Conservation (phyloP, 2,797 vertebrate species). For the Sebastes aleutianus region DNA sequence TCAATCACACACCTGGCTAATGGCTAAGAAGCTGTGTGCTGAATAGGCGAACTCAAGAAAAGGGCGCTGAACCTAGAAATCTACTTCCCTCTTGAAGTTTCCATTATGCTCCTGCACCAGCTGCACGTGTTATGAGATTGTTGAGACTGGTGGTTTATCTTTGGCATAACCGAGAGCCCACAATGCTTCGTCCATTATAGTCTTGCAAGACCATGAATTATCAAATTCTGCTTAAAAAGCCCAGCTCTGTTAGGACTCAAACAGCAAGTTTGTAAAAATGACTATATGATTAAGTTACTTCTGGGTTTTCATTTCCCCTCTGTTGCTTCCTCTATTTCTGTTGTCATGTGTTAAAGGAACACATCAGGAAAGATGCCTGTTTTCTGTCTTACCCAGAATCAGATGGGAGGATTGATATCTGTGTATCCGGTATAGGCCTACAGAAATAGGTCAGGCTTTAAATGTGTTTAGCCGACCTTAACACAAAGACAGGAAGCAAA, state of each 20-base stretch:
- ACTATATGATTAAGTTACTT: not conserved
- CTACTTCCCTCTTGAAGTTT: not conserved
- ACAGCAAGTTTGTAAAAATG: not conserved
- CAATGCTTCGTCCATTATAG: not conserved
- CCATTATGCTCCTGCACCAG: not conserved
- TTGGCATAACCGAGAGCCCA: not conserved
- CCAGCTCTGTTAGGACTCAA: not conserved
- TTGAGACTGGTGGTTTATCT: not conserved
- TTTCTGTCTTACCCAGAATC: not conserved
- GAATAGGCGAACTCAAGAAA: conserved; percentile 14
- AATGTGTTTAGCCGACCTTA: not conserved
- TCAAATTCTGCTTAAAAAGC: not conserved
- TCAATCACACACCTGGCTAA: conserved; percentile 54
- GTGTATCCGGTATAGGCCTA: not conserved
- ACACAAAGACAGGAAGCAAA: not conserved
- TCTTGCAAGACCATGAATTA: not conserved
- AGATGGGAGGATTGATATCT: not conserved
- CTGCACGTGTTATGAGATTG: not conserved
- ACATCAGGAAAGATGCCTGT: not conserved
- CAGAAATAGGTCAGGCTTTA: not conserved
- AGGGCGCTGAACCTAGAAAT: conserved; percentile 6
- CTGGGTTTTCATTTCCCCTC: not conserved
- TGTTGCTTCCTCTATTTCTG: not conserved
- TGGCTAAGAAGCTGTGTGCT: conserved; percentile 36
- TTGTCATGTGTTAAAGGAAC: not conserved